phyloP scores from a whole-genome alignment of 2,113 vertebrate genomes.

The Prochilodus magdalenae region DNA sequence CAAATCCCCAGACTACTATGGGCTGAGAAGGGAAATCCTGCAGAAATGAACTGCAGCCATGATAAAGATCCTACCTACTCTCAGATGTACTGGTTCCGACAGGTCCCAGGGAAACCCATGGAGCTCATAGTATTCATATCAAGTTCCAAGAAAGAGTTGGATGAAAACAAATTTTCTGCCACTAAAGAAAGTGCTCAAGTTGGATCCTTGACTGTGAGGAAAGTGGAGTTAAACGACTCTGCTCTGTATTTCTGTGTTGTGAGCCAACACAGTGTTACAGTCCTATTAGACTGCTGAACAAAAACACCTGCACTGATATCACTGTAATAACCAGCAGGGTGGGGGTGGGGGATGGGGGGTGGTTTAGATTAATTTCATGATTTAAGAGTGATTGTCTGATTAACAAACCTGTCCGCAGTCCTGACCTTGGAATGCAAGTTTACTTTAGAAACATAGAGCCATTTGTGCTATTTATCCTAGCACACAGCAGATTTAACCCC shows the following conservation, averaged over 20 bases:
- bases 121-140: slow-evolving; percentile 40
- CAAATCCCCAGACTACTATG: slow-evolving; percentile 40
- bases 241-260: slow-evolving; percentile 57
- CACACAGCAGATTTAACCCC: too few species aligned
- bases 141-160: not conserved
- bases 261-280: slow-evolving; percentile 53
- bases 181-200: not conserved
- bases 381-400: too few species aligned
- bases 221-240: slow-evolving; percentile 39
- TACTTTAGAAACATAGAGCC: too few species aligned
- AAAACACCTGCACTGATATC: slow-evolving; percentile 40
- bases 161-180: not conserved
- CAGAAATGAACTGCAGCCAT: slow-evolving; percentile 43
- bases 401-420: too few species aligned
- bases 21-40: slow-evolving; percentile 19
- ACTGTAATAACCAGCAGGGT: not conserved
- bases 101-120: slow-evolving; percentile 55
- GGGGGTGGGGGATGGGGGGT: too few species aligned
- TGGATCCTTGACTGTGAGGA: slow-evolving; percentile 58
- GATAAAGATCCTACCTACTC: accelerated
- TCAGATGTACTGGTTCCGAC: slow-evolving; percentile 71
- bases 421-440: too few species aligned
- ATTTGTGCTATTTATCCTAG: too few species aligned
- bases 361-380: too few species aligned
- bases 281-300: slow-evolving; percentile 34